phyloP scores from a whole-genome alignment of 1,140 invertebrate genomes.

The Teleogryllus occipitalis region DNA sequence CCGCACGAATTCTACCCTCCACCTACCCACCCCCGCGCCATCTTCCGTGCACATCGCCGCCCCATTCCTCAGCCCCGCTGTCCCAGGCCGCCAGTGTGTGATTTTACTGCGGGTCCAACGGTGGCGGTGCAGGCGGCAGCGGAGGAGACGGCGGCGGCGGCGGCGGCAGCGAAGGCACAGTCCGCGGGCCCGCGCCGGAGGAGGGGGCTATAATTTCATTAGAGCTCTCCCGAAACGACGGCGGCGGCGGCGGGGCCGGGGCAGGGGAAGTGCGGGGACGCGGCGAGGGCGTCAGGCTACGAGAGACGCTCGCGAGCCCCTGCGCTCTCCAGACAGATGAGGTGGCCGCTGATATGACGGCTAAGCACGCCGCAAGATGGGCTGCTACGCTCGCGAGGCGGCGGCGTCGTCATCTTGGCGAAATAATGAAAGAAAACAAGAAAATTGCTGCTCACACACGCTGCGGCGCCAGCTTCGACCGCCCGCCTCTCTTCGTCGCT shows the following conservation, averaged over 20 bases:
- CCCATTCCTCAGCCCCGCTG: not conserved
- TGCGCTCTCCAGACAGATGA: not conserved
- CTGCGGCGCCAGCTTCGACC: no score
- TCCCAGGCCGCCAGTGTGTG: not conserved
- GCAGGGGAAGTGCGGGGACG: not conserved
- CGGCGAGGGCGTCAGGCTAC: no score
- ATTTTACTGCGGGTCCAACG: not conserved
- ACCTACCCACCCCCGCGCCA: no score
- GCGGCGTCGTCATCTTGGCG: not conserved
- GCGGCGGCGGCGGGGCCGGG: no score
- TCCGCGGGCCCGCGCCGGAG: not conserved
- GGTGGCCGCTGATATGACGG: not conserved
- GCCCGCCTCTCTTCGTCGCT: no score
- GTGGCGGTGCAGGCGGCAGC: not conserved
- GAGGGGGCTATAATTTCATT: not conserved
- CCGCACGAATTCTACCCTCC: not conserved
- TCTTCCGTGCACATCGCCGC: not conserved
- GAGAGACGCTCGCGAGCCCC: no score
- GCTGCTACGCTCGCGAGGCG: not conserved
- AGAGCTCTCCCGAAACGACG: not conserved
- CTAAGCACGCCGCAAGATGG: not conserved
- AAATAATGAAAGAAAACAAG: constrained; percentile 6
- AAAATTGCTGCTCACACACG: not conserved
- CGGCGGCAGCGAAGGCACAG: no score
- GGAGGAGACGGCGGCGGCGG: no score